A percentile compares a stretch with the other conserved stretches of the same genome.
These are phyloP conservation scores for Aradophagus sp. DNA, from an alignment of 1,140 invertebrate genomes.

Conservation along the genomic window DNA sequence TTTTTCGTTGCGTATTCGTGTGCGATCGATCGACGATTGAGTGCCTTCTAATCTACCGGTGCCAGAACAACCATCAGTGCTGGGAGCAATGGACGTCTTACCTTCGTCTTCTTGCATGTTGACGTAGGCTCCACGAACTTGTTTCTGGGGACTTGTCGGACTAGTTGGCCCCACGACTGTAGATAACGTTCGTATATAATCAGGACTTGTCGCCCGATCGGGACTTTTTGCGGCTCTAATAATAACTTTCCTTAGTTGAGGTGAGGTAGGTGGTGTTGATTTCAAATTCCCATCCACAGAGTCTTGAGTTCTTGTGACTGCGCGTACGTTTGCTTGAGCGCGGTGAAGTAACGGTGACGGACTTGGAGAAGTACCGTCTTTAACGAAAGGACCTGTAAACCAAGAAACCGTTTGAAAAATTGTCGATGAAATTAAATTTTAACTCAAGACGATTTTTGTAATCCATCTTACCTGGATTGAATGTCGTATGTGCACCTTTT, in stretches of 20 bases:
- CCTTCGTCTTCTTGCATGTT: conserved; percentile 81
- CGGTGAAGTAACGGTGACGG: conserved; percentile 73
- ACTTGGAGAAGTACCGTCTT: conserved; percentile 67
- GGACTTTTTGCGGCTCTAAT: conserved; percentile 77
- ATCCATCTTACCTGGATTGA: conserved; percentile 82
- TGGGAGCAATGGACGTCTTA: conserved; percentile 77
- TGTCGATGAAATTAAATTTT: no score
- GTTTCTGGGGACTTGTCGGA: conserved; percentile 67
- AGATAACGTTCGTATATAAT: conserved; percentile 78
- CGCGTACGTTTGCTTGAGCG: conserved; percentile 66
- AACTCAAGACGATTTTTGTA: no score
- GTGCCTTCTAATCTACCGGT: conserved; percentile 65
- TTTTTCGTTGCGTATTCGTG: conserved; percentile 31
- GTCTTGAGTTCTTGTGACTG: conserved; percentile 67
- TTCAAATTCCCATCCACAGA: conserved; percentile 71
- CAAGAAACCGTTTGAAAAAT: no score
- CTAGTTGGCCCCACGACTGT: conserved; percentile 77
- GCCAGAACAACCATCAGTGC: conserved; percentile 66
- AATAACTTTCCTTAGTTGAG: conserved; percentile 79
- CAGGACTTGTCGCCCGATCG: conserved; percentile 76
- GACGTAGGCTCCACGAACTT: conserved; percentile 80
- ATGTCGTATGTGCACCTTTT: conserved; percentile 88
- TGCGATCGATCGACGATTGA: conserved; percentile 38
- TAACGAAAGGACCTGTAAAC: conserved; percentile 70
- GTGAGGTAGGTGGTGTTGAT: conserved; percentile 58